Base-by-base conservation (phyloP, 1,140 invertebrate species). In the Drosophila serrata region DNA sequence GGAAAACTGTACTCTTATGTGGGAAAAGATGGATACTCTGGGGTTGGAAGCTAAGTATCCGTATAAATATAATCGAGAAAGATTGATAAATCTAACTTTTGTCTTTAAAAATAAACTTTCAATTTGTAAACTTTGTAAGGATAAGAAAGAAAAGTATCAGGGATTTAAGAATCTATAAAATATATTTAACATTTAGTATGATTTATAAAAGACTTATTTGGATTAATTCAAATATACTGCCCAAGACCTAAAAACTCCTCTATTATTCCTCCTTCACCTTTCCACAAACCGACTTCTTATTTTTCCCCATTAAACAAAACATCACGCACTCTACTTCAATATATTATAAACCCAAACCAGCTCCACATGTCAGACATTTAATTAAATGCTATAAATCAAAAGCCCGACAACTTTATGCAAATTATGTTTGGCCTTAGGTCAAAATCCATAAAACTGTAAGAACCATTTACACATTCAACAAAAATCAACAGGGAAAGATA, bases 331-430 rank as follows among this genome's bases (percentile, higher is more conserved):
- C 27, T 27, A 22, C 29, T 51, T 43, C 13, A 43, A 58, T n/a
- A 17, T 33, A 9, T 46, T 33, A 39, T 7, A 48, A 27, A 49
- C 29, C 27, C 24, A 51, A 64, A 51, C 24, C 17, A 51, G 58
- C n/a, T 29, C 45, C 49, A 40, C 62, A 60, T 60, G 73, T 70
- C 75, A 40, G 17, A 35, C 37, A 74, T 84, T 88, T 86, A 86
- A 86, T 86, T 87, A 86, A 86, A 87, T 65, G 45, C 42, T 60
- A 88, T 88, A 82, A 87, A 87, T 87, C 84, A 87, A 58, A 82
- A 43, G 60, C 42, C 67, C 69, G 84, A 77, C 82, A 87, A 74
- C 53, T 87, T 73, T 68, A 79, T 58, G 79, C 69, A 76, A 82
- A 87, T 82, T 43, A 67, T 55, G 58, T 81, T 77, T 55, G 40